These are phyloP conservation scores for Unio delphinus DNA, from an alignment of 2,888 invertebrate species.

Conservation along the genomic window DNA sequence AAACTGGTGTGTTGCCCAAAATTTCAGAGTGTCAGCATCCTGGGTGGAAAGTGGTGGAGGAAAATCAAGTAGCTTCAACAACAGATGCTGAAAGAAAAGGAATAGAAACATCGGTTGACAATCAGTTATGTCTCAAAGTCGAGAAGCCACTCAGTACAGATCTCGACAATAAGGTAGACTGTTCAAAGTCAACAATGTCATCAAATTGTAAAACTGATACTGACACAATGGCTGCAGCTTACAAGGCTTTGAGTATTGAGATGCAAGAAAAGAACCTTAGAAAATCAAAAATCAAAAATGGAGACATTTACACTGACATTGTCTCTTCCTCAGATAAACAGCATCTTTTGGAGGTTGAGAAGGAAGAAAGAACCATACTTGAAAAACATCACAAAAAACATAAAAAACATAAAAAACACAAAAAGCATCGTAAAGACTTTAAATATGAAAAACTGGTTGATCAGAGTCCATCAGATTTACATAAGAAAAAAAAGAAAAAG, in stretches of 20 bases:
- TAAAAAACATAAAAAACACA: slow-evolving; percentile 56
- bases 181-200: no score
- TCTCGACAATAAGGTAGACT: no score
- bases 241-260: no score
- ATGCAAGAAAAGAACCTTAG: background rate
- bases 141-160: no score
- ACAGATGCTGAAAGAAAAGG: slow-evolving; percentile 4
- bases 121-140: no score
- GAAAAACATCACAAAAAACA: slow-evolving; percentile 38
- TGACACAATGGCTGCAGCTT: background rate
- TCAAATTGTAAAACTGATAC: background rate
- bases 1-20: slow-evolving; percentile 17
- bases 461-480: slow-evolving; percentile 23
- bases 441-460: slow-evolving; percentile 28
- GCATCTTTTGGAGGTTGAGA: slow-evolving; percentile 24
- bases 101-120: background rate
- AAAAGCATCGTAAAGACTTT: slow-evolving; percentile 32
- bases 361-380: slow-evolving; percentile 15
- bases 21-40: slow-evolving; percentile 31
- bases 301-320: slow-evolving; percentile 1
- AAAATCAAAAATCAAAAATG: background rate
- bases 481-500: slow-evolving; percentile 52
- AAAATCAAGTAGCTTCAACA: slow-evolving; percentile 6
- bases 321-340: slow-evolving; percentile 28
- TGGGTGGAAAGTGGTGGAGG: slow-evolving; percentile 47